Base-by-base conservation (phyloP, 2,797 vertebrate species). In the Manis crassicaudata region DNA sequence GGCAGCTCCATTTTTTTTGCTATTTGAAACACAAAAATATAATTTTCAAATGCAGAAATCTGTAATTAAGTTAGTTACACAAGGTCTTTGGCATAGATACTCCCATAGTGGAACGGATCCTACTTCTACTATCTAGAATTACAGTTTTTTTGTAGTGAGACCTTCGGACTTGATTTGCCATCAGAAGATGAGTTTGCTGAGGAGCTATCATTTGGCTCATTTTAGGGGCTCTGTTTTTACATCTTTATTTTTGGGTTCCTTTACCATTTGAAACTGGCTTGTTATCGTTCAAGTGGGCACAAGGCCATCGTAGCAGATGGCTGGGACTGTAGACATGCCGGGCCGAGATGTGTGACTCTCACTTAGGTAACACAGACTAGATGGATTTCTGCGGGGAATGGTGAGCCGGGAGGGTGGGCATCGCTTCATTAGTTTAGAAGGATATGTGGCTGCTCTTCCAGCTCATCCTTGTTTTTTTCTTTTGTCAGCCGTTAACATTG, bases 221-320 rank as follows among this genome's bases (percentile, higher is more conserved):
- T 56, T 40, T n/a, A 68, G 46, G 86, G 63, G 54, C 75, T 87
- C 79, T 97, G 92, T 85, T 97, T 87, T 70, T 40, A 88, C 94
- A 95, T 96, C 92, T 96, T 90, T 97, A 27, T 96, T 97, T 97
- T 95, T 84, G 92, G 86, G 56, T 94, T 89, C 86, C 84, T 95
- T 16, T 97, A 90, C 96, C 92, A 37, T 85, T 94, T 91, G 88
- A 96, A 96, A 91, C 67, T 93, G 86, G 84, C 96, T 79, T 56
- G 62, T 88, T 84, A 91, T 93, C 97, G 93, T 94, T 88, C 80
- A 68, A 93, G 79, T 96, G 96, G 96, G 97, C 90, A 96, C 56
- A 16, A 84, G 94, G 96, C 11, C 79, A 93, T 88, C 27, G 7
- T 88, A 82, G 77, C 96, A 98, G 95, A 97, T 97, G 95, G 97